Evolutionary conservation across 2,888 invertebrate genomes (phyloP), one percentile per base, ranked within the genome.

Genomic region (Penaeus monodon): DNA sequence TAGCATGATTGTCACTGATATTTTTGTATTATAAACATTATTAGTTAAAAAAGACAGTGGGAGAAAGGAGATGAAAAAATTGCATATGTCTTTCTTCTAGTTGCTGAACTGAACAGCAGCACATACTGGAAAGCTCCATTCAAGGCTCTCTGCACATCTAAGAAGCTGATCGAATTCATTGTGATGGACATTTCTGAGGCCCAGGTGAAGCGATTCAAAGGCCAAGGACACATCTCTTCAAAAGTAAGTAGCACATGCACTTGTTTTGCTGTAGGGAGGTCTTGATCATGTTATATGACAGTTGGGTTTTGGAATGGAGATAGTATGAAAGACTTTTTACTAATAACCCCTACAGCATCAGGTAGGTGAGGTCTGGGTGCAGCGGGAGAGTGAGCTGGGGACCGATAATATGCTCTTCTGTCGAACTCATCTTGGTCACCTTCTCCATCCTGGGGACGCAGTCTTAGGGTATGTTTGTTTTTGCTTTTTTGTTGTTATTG

Each of bases 141-240:
- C 92, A 94, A 95, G 84, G 94, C 96, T 49, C 95, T 99, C 89
- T 98, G 97, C 91, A 96, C 96, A 92, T 97, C 97, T 0, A 98
- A 97, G 92, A 97, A 98, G 91, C 93, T 99, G 89, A 95, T 95
- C 0, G 97, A 99, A 92, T 99, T 96, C 92, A 95, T 97, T 91
- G 97, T 99, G 0, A 97, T 99, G 96, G 97, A 99, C 92, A 95
- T 97, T 88, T 99, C 99, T 91, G 94, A 95, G 73, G 94, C 97
- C 27, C 94, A 94, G 90, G 94, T 95, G 20, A 94, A 96, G 92
- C 96, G 97, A 82, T 97, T 97, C 92, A 96, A 97, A 0, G 98
- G 98, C 0, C 97, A 97, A 93, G 98, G 98, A 2, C 94, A 95
- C 83, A 94, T 98, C 85, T 98, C 98, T 0, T 94, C 94, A 86